Evolutionary conservation across 1,140 invertebrate species (phyloP).

Genomic region (Coenobita brevimanus): DNA sequence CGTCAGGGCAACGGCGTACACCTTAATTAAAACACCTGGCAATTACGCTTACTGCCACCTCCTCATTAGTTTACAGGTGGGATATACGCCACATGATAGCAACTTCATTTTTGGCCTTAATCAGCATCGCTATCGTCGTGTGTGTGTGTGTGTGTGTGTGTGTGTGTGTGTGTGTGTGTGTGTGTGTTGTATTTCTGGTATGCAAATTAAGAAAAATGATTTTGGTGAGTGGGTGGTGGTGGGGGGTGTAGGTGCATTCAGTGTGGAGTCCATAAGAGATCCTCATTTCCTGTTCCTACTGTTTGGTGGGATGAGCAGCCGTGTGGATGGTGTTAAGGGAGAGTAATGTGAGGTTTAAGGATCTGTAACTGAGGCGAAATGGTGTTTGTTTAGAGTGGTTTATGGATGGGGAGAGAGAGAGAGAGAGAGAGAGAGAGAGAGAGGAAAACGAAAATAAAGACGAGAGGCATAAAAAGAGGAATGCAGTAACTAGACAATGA

Average conservation of each 20-base stretch:
- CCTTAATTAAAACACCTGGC: no score
- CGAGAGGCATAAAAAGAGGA: background rate
- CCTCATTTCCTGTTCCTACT: background rate
- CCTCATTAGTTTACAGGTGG: background rate
- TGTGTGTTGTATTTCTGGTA: background rate
- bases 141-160: slow-evolving; percentile 10
- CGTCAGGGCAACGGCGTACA: no score
- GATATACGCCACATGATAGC: no score
- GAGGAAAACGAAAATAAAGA: background rate
- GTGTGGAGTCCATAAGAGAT: no score
- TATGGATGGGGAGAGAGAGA: background rate
- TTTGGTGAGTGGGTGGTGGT: background rate
- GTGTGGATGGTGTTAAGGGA: no score
- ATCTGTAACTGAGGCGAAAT: background rate
- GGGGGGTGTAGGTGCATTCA: background rate
- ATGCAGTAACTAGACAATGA: background rate
- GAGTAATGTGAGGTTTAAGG: no score
- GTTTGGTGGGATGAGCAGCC: no score
- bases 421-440: background rate
- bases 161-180: slow-evolving; percentile 13
- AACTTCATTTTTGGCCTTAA: no score
- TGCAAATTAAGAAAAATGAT: background rate
- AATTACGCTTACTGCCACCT: slow-evolving; percentile 17
- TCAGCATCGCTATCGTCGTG: no score
- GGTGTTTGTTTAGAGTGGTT: background rate